Evolutionary conservation across 2,888 invertebrate genomes (phyloP).

Genomic region (Meliscaeva auricollis): DNA sequence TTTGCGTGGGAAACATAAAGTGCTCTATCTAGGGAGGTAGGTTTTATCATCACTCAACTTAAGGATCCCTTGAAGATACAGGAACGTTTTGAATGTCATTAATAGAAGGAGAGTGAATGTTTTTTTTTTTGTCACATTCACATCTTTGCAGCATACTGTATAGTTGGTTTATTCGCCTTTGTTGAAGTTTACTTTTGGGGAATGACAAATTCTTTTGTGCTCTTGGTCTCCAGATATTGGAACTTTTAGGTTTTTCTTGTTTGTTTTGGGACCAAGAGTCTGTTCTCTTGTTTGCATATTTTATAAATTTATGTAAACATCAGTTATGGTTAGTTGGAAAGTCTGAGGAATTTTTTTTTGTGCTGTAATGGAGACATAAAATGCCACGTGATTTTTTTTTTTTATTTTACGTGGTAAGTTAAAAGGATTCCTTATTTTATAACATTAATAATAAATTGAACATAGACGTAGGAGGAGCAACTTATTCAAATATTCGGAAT

Average conservation of each 20-base stretch:
- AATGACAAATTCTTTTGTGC: constrained; percentile 18
- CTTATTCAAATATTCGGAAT: not conserved
- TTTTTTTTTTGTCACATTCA: constrained; percentile 12
- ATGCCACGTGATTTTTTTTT: not conserved
- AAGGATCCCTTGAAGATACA: constrained; percentile 9
- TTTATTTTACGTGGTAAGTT: constrained; percentile 1
- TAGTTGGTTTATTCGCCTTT: not conserved
- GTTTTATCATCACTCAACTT: constrained; percentile 5
- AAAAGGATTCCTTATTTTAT: constrained; percentile 6
- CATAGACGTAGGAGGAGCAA: not conserved
- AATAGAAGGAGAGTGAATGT: not conserved
- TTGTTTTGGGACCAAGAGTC: constrained; percentile 22
- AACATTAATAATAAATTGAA: not conserved
- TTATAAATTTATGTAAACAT: constrained; percentile 34
- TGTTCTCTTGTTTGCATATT: constrained; percentile 22
- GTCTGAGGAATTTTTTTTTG: constrained; percentile 1
- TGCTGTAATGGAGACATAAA: not conserved
- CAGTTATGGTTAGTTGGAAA: not conserved
- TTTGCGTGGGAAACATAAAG: constrained; percentile 23
- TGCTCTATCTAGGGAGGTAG: not conserved
- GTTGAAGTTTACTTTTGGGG: constrained; percentile 25
- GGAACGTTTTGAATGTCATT: constrained; percentile 26
- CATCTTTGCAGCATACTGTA: not conserved
- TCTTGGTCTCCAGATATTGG: not conserved
- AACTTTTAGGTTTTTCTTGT: constrained; percentile 20